Percentiles rank a stretch among this genome's conserved stretches.
phyloP scores from a whole-genome alignment of 92 coral and sea anemone species.

The Heteractis magnifica region DNA sequence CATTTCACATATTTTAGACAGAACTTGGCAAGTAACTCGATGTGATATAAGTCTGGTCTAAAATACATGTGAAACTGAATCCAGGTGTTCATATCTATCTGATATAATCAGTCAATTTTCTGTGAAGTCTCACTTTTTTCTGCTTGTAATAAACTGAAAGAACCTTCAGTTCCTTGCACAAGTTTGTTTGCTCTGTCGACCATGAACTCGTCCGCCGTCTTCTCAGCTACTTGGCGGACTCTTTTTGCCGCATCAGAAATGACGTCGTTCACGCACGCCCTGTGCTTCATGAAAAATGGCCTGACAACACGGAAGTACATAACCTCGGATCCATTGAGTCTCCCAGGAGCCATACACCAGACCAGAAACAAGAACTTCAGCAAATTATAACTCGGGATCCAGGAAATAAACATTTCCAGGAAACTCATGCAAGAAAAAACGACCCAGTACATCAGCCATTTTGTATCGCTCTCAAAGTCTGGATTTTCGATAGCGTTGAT shows the following conservation, averaged over 20 bases:
- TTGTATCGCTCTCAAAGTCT: slow-evolving; percentile 48
- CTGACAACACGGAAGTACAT: slow-evolving; percentile 71
- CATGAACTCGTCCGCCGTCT: slow-evolving; percentile 58
- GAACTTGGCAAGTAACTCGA: too few species aligned
- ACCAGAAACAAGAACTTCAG: slow-evolving; percentile 77
- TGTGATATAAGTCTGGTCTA: too few species aligned
- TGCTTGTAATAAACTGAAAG: not conserved
- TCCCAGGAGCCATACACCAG: slow-evolving; percentile 96
- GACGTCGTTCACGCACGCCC: slow-evolving; percentile 69
- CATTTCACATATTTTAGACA: too few species aligned
- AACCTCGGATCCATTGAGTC: slow-evolving; percentile 71
- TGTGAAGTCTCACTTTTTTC: not conserved
- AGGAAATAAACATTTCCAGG: slow-evolving; percentile 74
- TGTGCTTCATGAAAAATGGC: slow-evolving; percentile 87
- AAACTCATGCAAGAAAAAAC: slow-evolving; percentile 78
- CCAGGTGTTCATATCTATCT: too few species aligned
- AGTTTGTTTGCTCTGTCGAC: slow-evolving; percentile 25
- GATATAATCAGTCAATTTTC: not conserved
- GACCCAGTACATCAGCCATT: slow-evolving; percentile 95
- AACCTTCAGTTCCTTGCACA: slow-evolving; percentile 7
- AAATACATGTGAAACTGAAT: too few species aligned
- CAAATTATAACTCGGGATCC: slow-evolving; percentile 87
- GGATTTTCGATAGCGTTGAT: slow-evolving; percentile 80
- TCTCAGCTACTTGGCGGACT: slow-evolving; percentile 68
- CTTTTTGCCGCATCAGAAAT: slow-evolving; percentile 73